These are phyloP conservation scores for Pristionchus entomophagus DNA, from an alignment of 2,888 invertebrate genomes.

Conservation along the genomic window DNA sequence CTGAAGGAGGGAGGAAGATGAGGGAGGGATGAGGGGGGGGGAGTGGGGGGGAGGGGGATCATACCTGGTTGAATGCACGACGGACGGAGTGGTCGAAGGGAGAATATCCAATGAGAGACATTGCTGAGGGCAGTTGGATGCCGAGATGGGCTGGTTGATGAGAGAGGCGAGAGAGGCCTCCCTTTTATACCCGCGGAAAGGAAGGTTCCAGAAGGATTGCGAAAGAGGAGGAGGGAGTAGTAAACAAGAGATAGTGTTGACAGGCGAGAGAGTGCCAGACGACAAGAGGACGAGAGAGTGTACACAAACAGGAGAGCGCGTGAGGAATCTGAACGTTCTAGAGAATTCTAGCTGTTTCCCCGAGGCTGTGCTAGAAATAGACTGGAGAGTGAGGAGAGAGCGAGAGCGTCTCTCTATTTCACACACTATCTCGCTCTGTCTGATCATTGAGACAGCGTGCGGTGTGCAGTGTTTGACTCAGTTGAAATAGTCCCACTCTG, in stretches of 20 bases:
- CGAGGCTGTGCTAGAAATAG: no score
- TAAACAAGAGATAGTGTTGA: not conserved
- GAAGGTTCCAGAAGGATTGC: not conserved
- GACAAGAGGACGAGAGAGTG: slow-evolving; percentile 27
- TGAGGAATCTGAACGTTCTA: not conserved
- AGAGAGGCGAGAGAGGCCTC: not conserved
- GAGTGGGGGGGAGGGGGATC: not conserved
- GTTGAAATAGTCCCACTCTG: no score
- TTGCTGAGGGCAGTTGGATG: not conserved
- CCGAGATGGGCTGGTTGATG: not conserved
- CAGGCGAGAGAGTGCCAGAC: slow-evolving; percentile 5
- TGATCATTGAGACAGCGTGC: no score
- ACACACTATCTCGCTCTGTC: no score
- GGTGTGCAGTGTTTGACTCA: no score
- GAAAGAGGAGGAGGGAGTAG: not conserved
- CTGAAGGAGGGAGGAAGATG: not conserved
- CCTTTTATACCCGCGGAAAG: not conserved
- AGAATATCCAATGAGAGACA: not conserved
- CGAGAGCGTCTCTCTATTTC: no score
- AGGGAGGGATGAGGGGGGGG: no score
- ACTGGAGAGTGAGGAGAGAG: no score
- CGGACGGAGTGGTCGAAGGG: not conserved
- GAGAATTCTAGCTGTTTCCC: no score
- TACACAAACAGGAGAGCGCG: not conserved
- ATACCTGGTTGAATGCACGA: slow-evolving; percentile 20